Conservation (phyloP, 2,113 vertebrate species). For the Silurus glanis region DNA sequence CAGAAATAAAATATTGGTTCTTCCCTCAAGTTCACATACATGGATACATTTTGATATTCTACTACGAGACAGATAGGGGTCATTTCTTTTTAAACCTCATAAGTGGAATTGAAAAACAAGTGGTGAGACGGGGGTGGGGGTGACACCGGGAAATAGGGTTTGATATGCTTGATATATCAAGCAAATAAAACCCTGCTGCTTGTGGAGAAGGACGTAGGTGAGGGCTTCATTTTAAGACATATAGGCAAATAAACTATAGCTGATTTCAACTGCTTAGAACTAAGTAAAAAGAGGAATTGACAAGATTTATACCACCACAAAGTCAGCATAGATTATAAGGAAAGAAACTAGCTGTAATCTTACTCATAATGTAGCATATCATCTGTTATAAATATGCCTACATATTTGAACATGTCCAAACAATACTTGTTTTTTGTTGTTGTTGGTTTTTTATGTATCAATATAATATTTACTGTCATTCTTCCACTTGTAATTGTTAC, state of each 20-base stretch:
- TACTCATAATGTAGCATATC: not conserved
- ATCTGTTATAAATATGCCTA: not conserved
- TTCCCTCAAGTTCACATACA: not conserved
- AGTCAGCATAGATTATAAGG: not conserved
- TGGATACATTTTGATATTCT: not conserved
- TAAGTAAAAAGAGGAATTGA: not conserved
- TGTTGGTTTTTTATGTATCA: not conserved
- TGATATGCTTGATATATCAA: not conserved
- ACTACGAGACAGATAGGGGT: not conserved
- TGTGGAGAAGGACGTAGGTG: not conserved
- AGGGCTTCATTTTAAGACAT: not conserved
- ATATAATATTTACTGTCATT: not conserved
- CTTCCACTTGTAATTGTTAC: constrained; percentile 59
- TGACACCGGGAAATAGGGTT: not conserved
- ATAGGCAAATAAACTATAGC: not conserved
- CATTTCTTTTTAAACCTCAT: not conserved
- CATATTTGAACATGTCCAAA: not conserved
- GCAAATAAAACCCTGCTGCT: not conserved
- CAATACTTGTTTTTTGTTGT: not conserved
- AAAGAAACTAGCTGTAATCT: not conserved
- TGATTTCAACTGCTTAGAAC: not conserved
- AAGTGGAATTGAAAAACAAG: not conserved
- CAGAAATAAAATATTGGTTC: not conserved
- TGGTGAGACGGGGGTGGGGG: not conserved
- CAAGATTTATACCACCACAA: not conserved